Evolutionary conservation across 2,888 invertebrate species (phyloP), one percentile per base, ranked within the genome.

Genomic region (Tanypteryx hageni): DNA sequence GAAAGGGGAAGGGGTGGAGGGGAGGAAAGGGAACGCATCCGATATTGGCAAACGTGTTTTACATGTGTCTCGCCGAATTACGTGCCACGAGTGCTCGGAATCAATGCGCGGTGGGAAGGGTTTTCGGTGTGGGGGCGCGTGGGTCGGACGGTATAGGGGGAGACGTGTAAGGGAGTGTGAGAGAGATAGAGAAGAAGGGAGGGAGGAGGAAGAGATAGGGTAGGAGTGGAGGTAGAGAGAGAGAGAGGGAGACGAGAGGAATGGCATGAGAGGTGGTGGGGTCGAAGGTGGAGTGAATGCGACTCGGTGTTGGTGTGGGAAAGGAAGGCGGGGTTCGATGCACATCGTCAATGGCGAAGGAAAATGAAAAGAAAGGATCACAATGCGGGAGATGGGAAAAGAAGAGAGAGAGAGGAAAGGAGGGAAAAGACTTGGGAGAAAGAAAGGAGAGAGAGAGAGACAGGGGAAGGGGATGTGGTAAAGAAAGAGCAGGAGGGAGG

Each of bases 41-140:
- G 89, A 89, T 89, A 89, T 89, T 89, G 89, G 89, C 89, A 68
- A 89, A 89, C 89, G 68, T 89, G 89, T 89, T 89, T 89, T 89
- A 89, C 89, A 89, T 68, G 89, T 89, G 89, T 89, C 89, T 89
- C 64, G 89, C 89, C 89, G 89, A 89, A 89, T 89, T 89, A 89
- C 89, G 89, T 68, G 89, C 61, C n/a, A 68, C 64, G 59, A 61
- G 31, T 59, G 59, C 61, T 18, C 31, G 44, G 44, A 76, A 76
- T 76, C 89, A 44, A 89, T 89, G 89, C 44, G 18, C 86, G 59
- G 59, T 8, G 18, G 1, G 57, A 57, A n/a, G 57, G 16, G 56
- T 16, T 44, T 56, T 83, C 7, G 83, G 83, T 57, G 27, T 31
- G 14, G 68, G 18, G 14, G 64, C 31, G 64, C 3, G 14, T 31